phyloP scores from a whole-genome alignment of 2,797 vertebrate species.

The Leucoraja ocellata region DNA sequence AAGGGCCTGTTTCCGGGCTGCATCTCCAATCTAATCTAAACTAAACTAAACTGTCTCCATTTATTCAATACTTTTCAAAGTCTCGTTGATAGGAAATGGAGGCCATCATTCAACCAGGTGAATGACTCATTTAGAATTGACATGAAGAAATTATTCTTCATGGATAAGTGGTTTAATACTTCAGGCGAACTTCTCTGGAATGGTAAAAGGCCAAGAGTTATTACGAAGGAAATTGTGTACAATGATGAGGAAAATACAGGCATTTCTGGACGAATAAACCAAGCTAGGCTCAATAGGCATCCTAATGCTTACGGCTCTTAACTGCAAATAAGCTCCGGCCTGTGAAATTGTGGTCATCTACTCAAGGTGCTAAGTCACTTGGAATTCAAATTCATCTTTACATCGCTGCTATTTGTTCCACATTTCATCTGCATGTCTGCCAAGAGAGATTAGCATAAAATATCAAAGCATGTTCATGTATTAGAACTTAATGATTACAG shows the following conservation, averaged over 20 bases:
- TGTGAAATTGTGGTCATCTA: background rate
- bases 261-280: background rate
- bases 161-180: slow-evolving; percentile 2
- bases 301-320: background rate
- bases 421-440: background rate
- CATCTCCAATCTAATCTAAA: too few species aligned
- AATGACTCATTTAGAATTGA: slow-evolving; percentile 11
- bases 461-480: background rate
- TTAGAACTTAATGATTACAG: background rate
- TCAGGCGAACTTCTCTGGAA: background rate
- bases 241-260: background rate
- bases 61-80: background rate
- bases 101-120: background rate
- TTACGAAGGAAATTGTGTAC: background rate
- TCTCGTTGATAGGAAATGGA: background rate
- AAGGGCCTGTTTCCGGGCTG: too few species aligned
- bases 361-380: background rate
- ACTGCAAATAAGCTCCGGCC: background rate
- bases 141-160: background rate
- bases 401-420: background rate
- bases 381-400: background rate
- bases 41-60: background rate
- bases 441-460: background rate
- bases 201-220: background rate
- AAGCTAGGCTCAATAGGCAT: background rate